Base-by-base conservation (phyloP, 2,888 invertebrate species). In the Idaea aversata region DNA sequence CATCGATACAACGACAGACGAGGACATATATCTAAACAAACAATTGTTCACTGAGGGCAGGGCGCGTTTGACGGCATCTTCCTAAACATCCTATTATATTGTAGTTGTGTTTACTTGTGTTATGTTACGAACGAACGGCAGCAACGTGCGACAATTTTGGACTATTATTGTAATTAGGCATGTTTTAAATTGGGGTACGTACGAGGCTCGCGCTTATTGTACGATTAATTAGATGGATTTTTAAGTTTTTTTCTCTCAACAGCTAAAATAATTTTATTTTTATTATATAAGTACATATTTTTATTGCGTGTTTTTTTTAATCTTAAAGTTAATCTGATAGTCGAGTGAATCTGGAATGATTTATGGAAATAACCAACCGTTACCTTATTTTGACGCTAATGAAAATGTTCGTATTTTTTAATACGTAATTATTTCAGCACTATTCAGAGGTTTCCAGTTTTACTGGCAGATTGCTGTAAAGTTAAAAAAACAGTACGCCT, bases 1-100 rank as follows among this genome's bases (percentile, higher is more conserved):
- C 58, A 95, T 97, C 65, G 97, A 97, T 78, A 96, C 96, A 0
- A 94, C 95, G 47, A 94, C 95, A 0, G 91, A 94, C 5, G 93
- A 94, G 58, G 96, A 97, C 78, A 86, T 96, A 60, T 94, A 94
- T 78, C 93, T 97, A 61, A 95, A 95, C 76, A 90, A 95, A 70
- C 88, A 94, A 75, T 87, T 97, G 66, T 93, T 96, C 13, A 87
- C 93, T 0, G 95, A 95, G 80, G 94, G 94, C 25, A 93, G 95
- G 73, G 96, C 95, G 65, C 85, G 90, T 15, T 86, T 88, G 34
- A 80, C 84, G 25, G 84, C 90, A 13, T 72, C 81, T 61, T 76
- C 87, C 16, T 58, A 60, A 58, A 68, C 16, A 7, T 59, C 16
- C 13, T 47, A 47, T 7, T 47, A 47, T 47, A 13, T 47, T 47